A percentile compares a stretch with the other conserved stretches of the same genome.
phyloP scores from a whole-genome alignment of 35 echinoderm and acorn worm species.

The Eucidaris tribuloides region DNA sequence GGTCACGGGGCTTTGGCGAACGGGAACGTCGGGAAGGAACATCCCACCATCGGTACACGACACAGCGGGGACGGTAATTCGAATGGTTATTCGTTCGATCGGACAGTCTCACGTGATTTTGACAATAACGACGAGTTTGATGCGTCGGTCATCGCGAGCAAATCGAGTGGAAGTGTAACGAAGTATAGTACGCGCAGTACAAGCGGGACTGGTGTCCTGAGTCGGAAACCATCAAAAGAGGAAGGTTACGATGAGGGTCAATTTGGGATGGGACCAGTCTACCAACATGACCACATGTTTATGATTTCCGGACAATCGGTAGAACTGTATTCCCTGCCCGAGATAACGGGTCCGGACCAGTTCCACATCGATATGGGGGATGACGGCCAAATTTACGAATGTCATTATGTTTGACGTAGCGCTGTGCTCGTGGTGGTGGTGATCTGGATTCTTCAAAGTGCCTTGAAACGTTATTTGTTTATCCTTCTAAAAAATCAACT shows the following conservation, averaged over 20 bases:
- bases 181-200: slow-evolving; percentile 67
- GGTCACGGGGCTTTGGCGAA: slow-evolving; percentile 1
- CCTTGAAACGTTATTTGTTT: too few species aligned
- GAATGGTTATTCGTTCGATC: slow-evolving; percentile 8
- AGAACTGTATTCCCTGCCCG: background rate
- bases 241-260: slow-evolving; percentile 27
- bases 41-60: background rate
- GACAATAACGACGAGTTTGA: slow-evolving; percentile 24
- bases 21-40: background rate
- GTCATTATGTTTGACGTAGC: slow-evolving; percentile 73
- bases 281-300: slow-evolving; percentile 24
- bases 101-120: background rate
- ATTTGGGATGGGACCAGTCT: background rate
- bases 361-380: slow-evolving; percentile 31
- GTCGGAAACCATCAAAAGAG: slow-evolving; percentile 43
- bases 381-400: slow-evolving; percentile 50
- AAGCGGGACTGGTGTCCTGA: slow-evolving; percentile 22
- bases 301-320: background rate
- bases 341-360: background rate
- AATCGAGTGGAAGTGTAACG: slow-evolving; percentile 75
- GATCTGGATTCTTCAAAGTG: too few species aligned
- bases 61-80: slow-evolving; percentile 35
- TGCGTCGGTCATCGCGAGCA: slow-evolving; percentile 57
- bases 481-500: too few species aligned
- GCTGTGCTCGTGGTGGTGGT: too few species aligned